Conservation (phyloP, 2,888 invertebrate genomes). For the Laspeyria flexula region DNA sequence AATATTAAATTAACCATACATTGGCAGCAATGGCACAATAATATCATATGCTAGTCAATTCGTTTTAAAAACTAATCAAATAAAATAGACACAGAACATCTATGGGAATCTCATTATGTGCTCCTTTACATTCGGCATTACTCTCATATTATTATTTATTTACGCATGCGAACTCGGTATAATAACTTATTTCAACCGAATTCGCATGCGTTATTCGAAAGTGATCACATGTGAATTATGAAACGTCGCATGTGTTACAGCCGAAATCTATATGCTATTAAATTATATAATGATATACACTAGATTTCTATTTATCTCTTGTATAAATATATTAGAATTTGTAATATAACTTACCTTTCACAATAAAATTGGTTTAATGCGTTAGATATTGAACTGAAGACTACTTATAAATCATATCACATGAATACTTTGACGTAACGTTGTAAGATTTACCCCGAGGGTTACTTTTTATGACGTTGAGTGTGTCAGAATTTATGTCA, state of each 20-base stretch:
- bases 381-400: conserved; percentile 46
- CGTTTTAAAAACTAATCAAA: too few species aligned
- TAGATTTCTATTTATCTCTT: conserved; percentile 82
- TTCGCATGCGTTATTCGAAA: too few species aligned
- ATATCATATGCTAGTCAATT: too few species aligned
- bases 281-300: conserved; percentile 69
- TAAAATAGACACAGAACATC: conserved; percentile 18
- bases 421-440: conserved; percentile 15
- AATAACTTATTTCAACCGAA: too few species aligned
- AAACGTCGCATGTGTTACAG: too few species aligned
- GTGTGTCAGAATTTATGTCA: not conserved
- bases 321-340: conserved; percentile 75
- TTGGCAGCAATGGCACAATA: too few species aligned
- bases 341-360: conserved; percentile 80
- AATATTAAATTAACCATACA: too few species aligned
- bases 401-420: conserved; percentile 45
- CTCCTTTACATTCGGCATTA: too few species aligned
- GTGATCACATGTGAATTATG: too few species aligned
- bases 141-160: too few species aligned
- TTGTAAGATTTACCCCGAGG: conserved; percentile 8
- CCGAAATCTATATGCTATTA: conserved; percentile 64
- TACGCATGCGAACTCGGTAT: too few species aligned
- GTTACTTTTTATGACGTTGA: not conserved
- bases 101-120: conserved; percentile 46
- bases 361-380: conserved; percentile 45